Evolutionary conservation across 2,797 vertebrate species (phyloP).

Genomic region (Eidolon dupreanum): DNA sequence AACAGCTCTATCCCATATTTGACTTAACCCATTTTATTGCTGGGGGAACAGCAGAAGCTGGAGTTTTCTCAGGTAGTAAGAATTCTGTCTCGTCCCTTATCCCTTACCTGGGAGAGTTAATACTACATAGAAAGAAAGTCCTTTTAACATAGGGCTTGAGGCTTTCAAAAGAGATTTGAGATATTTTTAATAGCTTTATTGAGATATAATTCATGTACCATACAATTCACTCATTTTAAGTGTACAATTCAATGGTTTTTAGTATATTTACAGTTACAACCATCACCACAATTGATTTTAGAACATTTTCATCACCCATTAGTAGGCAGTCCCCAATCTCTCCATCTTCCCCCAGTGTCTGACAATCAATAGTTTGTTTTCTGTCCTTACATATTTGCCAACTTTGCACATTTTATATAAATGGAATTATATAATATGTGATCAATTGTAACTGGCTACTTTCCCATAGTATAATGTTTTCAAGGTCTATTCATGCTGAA

Average conservation of each 20-base stretch:
- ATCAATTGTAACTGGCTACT: neutral
- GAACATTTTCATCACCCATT: neutral
- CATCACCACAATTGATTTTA: neutral
- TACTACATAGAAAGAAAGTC: neutral
- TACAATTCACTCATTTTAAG: neutral
- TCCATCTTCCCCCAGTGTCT: accelerated
- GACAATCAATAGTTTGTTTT: neutral
- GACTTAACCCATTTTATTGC: neutral
- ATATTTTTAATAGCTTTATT: neutral
- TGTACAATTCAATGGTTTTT: neutral
- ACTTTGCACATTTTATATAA: neutral
- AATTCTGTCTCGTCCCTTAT: neutral
- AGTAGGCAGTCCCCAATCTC: neutral
- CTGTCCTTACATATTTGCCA: neutral
- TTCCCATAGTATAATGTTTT: neutral
- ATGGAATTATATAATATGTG: neutral
- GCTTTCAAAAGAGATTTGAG: neutral
- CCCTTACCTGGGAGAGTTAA: neutral
- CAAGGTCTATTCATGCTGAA: neutral
- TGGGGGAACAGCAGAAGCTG: neutral
- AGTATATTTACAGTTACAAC: neutral
- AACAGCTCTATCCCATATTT: neutral
- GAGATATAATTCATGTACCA: neutral
- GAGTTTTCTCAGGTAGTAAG: neutral
- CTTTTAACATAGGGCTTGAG: neutral